Evolutionary conservation across 2,797 vertebrate species (phyloP).

Genomic region (Cuniculus paca): DNA sequence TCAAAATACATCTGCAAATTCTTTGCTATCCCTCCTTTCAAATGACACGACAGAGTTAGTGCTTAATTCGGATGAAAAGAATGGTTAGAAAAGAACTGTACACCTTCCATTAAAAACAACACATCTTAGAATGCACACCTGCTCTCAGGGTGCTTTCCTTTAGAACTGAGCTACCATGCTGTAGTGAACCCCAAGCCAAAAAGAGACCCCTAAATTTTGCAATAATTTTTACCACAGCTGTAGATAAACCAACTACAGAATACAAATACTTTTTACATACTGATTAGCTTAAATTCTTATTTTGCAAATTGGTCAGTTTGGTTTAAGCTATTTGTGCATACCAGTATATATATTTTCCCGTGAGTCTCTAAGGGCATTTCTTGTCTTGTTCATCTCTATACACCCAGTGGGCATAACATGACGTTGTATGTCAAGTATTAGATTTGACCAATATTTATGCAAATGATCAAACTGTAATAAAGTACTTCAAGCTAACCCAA

Average conservation of each 20-base stretch:
- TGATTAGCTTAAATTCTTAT: slow-evolving; percentile 21
- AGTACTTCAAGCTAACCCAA: background rate
- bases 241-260: background rate
- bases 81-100: background rate
- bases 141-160: background rate
- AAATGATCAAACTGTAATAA: background rate
- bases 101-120: background rate
- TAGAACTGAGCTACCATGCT: background rate
- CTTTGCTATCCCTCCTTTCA: background rate
- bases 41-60: background rate
- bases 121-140: background rate
- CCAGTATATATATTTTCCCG: background rate
- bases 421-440: background rate
- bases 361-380: background rate
- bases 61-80: background rate
- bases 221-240: background rate
- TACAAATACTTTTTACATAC: background rate
- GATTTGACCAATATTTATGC: background rate
- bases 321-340: background rate
- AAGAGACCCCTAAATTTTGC: background rate
- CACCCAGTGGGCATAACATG: background rate
- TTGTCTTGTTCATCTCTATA: background rate
- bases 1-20: slow-evolving; percentile 13
- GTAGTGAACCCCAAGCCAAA: background rate
- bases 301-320: slow-evolving; percentile 39